Base-by-base conservation (phyloP, 2,797 vertebrate genomes). In the Etheostoma nigrum region DNA sequence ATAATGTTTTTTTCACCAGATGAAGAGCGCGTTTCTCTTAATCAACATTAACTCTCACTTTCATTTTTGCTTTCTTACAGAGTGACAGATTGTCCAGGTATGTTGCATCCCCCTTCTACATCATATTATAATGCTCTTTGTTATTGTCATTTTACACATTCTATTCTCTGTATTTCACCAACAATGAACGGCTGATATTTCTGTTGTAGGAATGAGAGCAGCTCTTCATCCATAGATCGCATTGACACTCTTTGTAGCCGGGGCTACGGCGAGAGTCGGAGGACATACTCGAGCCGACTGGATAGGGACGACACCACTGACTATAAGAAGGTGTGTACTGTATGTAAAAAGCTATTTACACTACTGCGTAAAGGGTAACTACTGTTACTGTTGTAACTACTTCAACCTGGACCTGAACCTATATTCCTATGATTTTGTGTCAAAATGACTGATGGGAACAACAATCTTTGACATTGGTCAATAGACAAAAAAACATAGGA, bases 81-180 rank as follows among this genome's bases (percentile, higher is more conserved):
- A 96, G 95, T 77, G 98, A 99, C 89, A 95, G 96, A 87, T 91
- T 97, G 92, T 96, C 96, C 86, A 97, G 97, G 98, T 98, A 97
- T 58, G 96, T 95, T 74, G 62, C 2, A 2, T 6, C 10, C 3
- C 11, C 2, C 1, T 55, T 58, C 6, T 30, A 6, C 8, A 14
- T 23, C 13, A 48, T 14, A 0, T 23, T 13, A 2, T 40, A 40
- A 40, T 6, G 0, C 5, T 23, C 13, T 9, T 7, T 49, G 6
- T 72, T 54, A 14, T 21, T 11, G 9, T 30, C 18, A 0, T 0
- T 36, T 5, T 8, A 40, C 3, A 40, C 10, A 40, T 11, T 40
- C 12, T 40, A 40, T 40, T 2, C 3, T 23, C 15, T 30, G 42
- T 44, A 15, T 44, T 52, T 19, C 6, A 40, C 42, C 0, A 36